Percentiles rank a stretch among this genome's conserved stretches.
These are phyloP conservation scores for Shinisaurus crocodilurus DNA, from an alignment of 2,113 vertebrate genomes.

Conservation along the genomic window DNA sequence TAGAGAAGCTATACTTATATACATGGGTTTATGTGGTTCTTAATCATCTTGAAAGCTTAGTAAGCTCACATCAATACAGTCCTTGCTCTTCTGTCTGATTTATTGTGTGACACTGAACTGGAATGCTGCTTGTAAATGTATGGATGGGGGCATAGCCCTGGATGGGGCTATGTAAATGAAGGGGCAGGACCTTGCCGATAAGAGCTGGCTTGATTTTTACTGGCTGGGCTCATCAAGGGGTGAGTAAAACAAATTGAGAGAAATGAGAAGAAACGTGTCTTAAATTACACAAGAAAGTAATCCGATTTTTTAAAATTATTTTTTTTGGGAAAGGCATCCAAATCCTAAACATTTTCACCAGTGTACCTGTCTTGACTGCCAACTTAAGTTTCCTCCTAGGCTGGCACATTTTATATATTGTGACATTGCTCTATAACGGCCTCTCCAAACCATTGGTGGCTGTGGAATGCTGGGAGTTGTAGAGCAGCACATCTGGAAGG, in stretches of 20 bases:
- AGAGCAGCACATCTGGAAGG: background rate
- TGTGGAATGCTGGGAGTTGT: background rate
- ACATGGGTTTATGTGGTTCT: background rate
- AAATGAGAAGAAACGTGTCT: background rate
- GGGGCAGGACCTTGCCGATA: background rate
- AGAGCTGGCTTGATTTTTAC: background rate
- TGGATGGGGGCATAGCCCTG: no score
- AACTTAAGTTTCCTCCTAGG: background rate
- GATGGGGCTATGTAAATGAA: background rate
- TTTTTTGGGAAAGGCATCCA: background rate
- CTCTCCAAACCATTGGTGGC: background rate
- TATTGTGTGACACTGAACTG: background rate
- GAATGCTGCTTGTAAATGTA: conserved; percentile 11
- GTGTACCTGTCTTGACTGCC: background rate
- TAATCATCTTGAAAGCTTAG: conserved; percentile 6
- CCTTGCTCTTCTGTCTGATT: background rate
- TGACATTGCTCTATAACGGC: background rate
- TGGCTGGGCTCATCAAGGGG: background rate
- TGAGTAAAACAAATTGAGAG: background rate
- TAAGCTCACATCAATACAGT: background rate
- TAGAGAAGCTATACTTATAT: background rate
- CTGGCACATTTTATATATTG: background rate
- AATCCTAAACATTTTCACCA: background rate
- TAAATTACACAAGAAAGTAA: conserved; percentile 15
- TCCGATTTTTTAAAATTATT: no score